phyloP scores from a whole-genome alignment of 2,113 vertebrate genomes.

The Arvicanthis niloticus region DNA sequence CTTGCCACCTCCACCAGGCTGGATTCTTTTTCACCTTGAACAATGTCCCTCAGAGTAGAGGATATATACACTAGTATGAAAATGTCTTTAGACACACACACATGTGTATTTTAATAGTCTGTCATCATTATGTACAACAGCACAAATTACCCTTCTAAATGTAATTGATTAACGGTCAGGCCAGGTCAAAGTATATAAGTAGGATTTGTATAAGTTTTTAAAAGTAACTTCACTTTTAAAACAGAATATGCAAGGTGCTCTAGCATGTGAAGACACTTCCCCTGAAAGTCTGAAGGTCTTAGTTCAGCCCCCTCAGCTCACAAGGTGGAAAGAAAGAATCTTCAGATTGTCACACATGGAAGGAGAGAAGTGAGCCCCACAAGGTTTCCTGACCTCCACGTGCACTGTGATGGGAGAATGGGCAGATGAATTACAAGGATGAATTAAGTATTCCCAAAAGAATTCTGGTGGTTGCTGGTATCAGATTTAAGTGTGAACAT shows the following conservation, averaged over 20 bases:
- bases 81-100: neutral
- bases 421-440: neutral
- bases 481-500: neutral
- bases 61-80: no score
- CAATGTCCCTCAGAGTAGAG: neutral
- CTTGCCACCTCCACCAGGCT: no score
- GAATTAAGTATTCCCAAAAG: neutral
- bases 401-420: no score
- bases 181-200: neutral
- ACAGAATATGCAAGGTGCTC: neutral
- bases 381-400: neutral
- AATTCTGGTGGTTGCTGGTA: neutral
- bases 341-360: neutral
- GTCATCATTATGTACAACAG: neutral
- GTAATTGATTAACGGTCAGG: neutral
- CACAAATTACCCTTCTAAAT: slow-evolving; percentile 47
- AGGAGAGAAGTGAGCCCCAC: neutral
- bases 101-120: neutral
- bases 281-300: neutral
- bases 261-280: neutral
- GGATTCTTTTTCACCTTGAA: neutral
- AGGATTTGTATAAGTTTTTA: neutral
- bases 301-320: neutral
- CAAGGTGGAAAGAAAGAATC: neutral
- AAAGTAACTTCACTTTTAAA: neutral